phyloP scores from a whole-genome alignment of 2,113 vertebrate genomes.

The Albula goreensis region DNA sequence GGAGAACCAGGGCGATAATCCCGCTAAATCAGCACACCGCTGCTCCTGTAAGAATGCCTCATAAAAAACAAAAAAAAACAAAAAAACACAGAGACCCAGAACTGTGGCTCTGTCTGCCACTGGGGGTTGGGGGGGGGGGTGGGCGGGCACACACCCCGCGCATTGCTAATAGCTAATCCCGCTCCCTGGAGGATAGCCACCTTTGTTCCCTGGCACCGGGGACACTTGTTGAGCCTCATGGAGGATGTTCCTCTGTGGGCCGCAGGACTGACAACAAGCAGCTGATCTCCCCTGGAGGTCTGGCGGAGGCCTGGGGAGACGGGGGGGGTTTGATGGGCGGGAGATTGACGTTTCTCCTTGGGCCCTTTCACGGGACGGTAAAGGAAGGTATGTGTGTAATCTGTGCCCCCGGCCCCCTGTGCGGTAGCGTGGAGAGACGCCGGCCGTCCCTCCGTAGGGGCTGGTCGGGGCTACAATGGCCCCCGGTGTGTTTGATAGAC shows the following conservation, averaged over 20 bases:
- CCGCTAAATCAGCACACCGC: no score
- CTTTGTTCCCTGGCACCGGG: background rate
- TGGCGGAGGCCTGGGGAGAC: constrained; percentile 4
- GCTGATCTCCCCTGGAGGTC: constrained; percentile 15
- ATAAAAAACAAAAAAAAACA: no score
- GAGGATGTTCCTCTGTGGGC: background rate
- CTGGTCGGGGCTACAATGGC: background rate
- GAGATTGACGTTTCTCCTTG: background rate
- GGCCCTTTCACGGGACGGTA: background rate
- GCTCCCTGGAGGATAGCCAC: background rate
- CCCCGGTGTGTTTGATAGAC: background rate
- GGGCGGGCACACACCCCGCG: background rate
- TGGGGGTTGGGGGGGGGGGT: no score
- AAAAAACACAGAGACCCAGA: no score
- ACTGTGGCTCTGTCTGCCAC: no score
- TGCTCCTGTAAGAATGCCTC: no score
- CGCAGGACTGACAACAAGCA: background rate
- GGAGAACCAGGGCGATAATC: no score
- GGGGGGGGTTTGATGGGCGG: background rate
- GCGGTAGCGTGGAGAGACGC: background rate
- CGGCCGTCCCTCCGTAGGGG: background rate
- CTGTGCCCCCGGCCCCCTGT: background rate
- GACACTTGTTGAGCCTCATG: background rate
- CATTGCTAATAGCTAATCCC: background rate
- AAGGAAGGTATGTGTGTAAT: constrained; percentile 12